phyloP scores from a whole-genome alignment of 2,888 invertebrate species.

The Caenorhabditis drosophilae region DNA sequence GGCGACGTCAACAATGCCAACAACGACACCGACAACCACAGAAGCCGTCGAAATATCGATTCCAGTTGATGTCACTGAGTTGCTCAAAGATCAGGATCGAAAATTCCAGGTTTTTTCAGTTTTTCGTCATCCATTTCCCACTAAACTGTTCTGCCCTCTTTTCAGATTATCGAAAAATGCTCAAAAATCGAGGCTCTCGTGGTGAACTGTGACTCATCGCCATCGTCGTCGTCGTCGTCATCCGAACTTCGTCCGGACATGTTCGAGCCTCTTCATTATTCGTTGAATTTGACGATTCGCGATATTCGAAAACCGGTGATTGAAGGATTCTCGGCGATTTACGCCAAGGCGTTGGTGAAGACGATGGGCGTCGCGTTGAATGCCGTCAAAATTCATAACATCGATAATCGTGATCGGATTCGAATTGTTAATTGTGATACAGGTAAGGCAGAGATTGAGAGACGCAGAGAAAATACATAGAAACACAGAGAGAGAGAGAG shows the following conservation, averaged over 20 bases:
- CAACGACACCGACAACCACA: slow-evolving; percentile 1
- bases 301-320: slow-evolving; percentile 32
- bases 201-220: slow-evolving; percentile 21
- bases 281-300: slow-evolving; percentile 36
- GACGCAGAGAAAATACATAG: no score
- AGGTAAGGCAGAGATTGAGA: no score
- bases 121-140: no score
- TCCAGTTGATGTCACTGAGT: not conserved
- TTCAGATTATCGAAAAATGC: slow-evolving; percentile 38
- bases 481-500: no score
- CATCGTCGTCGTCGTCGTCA: not conserved
- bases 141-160: no score
- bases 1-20: not conserved
- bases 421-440: slow-evolving; percentile 26
- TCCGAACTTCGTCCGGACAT: no score
- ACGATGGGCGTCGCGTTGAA: slow-evolving; percentile 12
- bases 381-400: slow-evolving; percentile 21
- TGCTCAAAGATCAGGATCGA: not conserved
- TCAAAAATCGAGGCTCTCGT: slow-evolving; percentile 18
- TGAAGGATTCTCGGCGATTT: slow-evolving; percentile 34
- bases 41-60: slow-evolving; percentile 4
- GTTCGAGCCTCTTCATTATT: slow-evolving; percentile 41
- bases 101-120: slow-evolving; percentile 33
- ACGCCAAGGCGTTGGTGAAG: slow-evolving; percentile 18
- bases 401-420: slow-evolving; percentile 10